Evolutionary conservation across 2,113 vertebrate species (phyloP).

Genomic region (Pomatostomus ruficeps): DNA sequence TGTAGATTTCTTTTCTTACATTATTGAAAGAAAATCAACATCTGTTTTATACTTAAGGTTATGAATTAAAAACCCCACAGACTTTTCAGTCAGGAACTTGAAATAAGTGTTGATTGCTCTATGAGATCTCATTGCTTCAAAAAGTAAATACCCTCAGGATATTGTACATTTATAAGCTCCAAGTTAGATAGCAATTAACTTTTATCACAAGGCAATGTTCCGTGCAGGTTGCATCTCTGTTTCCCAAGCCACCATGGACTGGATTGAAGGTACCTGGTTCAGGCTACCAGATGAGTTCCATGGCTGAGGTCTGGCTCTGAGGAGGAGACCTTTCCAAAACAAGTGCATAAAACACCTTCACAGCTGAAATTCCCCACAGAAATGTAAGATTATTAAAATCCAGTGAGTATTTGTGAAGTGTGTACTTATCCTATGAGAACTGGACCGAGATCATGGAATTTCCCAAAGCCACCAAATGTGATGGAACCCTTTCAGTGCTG

Average conservation of each 20-base stretch:
- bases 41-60: not conserved
- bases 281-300: not conserved
- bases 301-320: not conserved
- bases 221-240: not conserved
- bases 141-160: slow-evolving; percentile 12
- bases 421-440: not conserved
- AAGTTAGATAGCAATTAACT: not conserved
- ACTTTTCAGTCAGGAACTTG: not conserved
- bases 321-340: not conserved
- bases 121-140: not conserved
- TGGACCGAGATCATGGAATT: not conserved
- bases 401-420: not conserved
- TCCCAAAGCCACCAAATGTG: not conserved
- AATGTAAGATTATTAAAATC: not conserved
- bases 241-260: not conserved
- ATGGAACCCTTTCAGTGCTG: not conserved
- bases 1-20: not conserved
- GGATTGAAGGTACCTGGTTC: not conserved
- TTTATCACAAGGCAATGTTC: not conserved
- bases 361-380: not conserved
- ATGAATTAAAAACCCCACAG: not conserved
- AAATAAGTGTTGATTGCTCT: not conserved
- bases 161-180: not conserved
- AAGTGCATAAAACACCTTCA: not conserved
- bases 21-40: not conserved